A percentile compares a stretch with the other conserved stretches of the same genome.
Evolutionary conservation across 2,113 vertebrate genomes (phyloP).

Genomic region (Hypanus sabinus): DNA sequence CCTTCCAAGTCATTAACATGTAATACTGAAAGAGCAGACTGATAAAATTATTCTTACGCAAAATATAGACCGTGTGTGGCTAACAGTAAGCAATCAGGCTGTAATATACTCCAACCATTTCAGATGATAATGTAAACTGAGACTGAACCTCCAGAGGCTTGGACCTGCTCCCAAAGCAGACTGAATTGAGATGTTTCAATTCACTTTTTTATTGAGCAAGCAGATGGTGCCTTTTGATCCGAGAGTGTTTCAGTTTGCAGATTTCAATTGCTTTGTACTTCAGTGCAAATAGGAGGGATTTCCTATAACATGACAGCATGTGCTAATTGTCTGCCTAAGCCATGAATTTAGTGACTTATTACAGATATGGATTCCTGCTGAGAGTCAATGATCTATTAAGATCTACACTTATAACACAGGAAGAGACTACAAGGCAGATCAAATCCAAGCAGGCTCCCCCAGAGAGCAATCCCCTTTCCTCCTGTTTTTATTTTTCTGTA

Average conservation of each 20-base stretch:
- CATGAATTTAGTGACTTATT: no score
- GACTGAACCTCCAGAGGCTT: background rate
- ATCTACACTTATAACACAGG: no score
- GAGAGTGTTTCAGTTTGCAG: background rate
- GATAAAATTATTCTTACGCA: background rate
- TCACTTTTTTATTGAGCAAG: background rate
- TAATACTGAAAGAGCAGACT: no score
- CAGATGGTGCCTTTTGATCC: slow-evolving; percentile 3
- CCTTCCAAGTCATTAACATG: no score
- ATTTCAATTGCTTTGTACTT: background rate
- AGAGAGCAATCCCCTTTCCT: no score
- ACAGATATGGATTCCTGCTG: background rate
- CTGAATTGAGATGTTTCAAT: slow-evolving; percentile 1
- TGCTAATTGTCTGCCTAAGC: background rate
- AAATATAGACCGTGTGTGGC: background rate
- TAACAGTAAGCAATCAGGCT: background rate
- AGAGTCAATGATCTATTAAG: no score
- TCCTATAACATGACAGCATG: background rate
- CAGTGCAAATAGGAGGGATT: background rate
- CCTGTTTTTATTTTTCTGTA: no score
- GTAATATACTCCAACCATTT: background rate
- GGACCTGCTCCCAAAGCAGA: background rate
- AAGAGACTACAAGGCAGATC: no score
- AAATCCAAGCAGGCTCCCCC: no score
- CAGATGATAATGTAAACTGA: slow-evolving; percentile 1